Base-by-base conservation (phyloP, 2,797 vertebrate species). In the Hemibagrus guttatus region DNA sequence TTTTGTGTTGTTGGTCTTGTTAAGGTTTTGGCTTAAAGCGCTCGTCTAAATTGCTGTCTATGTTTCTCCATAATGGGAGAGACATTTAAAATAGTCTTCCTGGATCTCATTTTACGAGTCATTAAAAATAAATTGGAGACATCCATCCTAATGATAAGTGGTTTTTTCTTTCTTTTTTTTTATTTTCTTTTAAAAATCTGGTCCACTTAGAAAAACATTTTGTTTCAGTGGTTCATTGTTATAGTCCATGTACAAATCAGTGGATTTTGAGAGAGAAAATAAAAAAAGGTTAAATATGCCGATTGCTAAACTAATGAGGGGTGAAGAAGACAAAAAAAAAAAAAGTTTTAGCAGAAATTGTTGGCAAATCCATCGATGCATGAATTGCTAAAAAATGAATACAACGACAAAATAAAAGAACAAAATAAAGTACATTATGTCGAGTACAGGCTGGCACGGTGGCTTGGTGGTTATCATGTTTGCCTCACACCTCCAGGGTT, bases 101-200 rank as follows among this genome's bases (percentile, higher is more conserved):
- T 39, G 19, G 9, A 59, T 35, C 54, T 58, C 76, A 79, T 79
- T 79, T 58, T 78, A 58, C 28, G 54, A 79, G 75, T 59, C 54
- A 59, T 79, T 79, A 79, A 59, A 79, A 79, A 58, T 23, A 79
- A 79, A 79, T 58, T 39, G 52, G 54, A 35, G 28, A 78, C 75
- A 78, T 78, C 49, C 21, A 58, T 79, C 54, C 54, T 35, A 23
- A 78, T 78, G 52, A 78, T 59, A 31, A 79, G 75, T 21, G 17
- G 16, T 14, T 28, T 78, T 78, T 49, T 1, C 6, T 49, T 49
- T 6, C 6, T 49, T 7, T 49, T 49, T 49, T 49, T 49, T 49
- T 0, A 0, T 49, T 49, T 49, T 49, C 8, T 49, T 49, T 39
- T 54, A 31, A 0, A 52, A 52, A 56, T 78, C 28, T 19, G 17